A percentile compares a stretch with the other conserved stretches of the same genome.
phyloP scores from a whole-genome alignment of 35 echinoderm and acorn worm genomes.

The Acanthaster planci region DNA sequence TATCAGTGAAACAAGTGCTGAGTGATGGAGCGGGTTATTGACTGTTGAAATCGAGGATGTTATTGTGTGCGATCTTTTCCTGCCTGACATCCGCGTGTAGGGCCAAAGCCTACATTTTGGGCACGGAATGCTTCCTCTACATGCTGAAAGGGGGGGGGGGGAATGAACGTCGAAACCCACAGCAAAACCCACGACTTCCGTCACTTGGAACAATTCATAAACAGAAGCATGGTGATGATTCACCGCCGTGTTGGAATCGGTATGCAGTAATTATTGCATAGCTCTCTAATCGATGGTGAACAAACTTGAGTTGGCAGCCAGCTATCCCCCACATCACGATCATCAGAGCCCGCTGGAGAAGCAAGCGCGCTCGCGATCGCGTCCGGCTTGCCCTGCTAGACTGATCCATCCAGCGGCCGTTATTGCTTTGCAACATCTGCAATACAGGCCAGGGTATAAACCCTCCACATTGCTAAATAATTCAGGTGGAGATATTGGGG shows the following conservation, averaged over 20 bases:
- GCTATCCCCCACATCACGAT: too few relatives aligned
- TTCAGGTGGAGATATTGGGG: slow-evolving; percentile 6
- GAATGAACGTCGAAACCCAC: neutral
- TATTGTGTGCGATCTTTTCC: slow-evolving; percentile 2
- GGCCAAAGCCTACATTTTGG: neutral
- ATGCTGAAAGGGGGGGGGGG: neutral
- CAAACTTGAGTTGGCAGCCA: slow-evolving; percentile 17
- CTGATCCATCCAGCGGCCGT: slow-evolving; percentile 21
- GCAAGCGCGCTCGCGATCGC: too few relatives aligned
- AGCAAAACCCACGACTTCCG: slow-evolving; percentile 14
- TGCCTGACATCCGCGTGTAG: slow-evolving; percentile 5
- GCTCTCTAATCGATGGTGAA: slow-evolving; percentile 10
- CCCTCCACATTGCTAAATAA: slow-evolving; percentile 13
- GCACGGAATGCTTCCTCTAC: neutral
- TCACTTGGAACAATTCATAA: neutral
- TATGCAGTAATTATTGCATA: slow-evolving; percentile 14
- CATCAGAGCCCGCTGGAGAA: too few relatives aligned
- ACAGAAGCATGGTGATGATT: slow-evolving; percentile 15
- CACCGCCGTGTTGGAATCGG: neutral
- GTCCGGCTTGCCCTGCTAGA: neutral
- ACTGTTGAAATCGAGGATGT: slow-evolving; percentile 1
- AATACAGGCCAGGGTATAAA: slow-evolving; percentile 4
- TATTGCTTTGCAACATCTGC: slow-evolving; percentile 28
- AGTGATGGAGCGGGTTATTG: neutral
- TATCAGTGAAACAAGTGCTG: too few relatives aligned